Evolutionary conservation across 2,888 invertebrate genomes (phyloP), one percentile per base, ranked within the genome.

Genomic region (Orgyia antiqua): DNA sequence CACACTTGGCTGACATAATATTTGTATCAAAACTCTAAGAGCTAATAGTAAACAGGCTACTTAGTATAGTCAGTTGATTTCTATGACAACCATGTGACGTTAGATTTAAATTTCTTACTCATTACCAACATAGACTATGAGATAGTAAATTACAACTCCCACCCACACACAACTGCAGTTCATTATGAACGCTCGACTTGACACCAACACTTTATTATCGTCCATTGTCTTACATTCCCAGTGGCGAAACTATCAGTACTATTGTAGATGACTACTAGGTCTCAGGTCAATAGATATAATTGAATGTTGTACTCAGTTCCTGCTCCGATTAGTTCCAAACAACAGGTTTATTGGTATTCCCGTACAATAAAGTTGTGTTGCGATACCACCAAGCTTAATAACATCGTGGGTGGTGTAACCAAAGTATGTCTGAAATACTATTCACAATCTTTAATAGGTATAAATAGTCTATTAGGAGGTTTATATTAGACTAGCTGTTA

Each of bases 131-230:
- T n/a, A n/a, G n/a, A n/a, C n/a, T n/a, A n/a, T n/a, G n/a, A n/a
- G n/a, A n/a, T n/a, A n/a, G n/a, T n/a, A n/a, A n/a, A n/a, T n/a
- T n/a, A n/a, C n/a, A n/a, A n/a, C n/a, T 32, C 51, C 47, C 45
- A 50, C 46, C 43, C 45, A 42, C 38, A 26, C 38, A 30, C 24
- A 35, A 33, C 3, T 4, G 47, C 47, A 45, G 39, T 32, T 51
- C 40, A 51, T 51, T 51, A 51, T 39, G 19, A 31, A 38, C 41
- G 43, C 50, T 42, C 44, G 36, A 35, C 35, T 36, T 34, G 15
- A 15, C 4, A 15, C 46, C 39, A 50, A 50, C 33, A 50, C 46
- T 36, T 42, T 27, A 27, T 33, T 29, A 51, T 38, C 40, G 27
- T 45, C 41, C 31, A 51, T 51, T 51, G 50, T 51, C 31, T 47